phyloP scores from a whole-genome alignment of 2,113 vertebrate genomes.

The Leiothrix lutea region DNA sequence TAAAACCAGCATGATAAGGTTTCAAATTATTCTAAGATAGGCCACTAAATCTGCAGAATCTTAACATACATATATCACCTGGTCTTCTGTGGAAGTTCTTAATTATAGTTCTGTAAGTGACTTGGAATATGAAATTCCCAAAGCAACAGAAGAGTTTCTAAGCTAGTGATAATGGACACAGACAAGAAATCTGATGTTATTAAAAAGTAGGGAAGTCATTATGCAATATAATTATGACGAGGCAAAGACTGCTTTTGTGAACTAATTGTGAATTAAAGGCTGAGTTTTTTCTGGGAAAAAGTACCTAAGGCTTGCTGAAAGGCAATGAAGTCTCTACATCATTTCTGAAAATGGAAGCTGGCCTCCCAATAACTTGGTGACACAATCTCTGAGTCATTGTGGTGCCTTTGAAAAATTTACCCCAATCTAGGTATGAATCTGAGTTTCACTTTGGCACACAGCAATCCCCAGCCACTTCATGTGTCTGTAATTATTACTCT shows the following conservation, averaged over 20 bases:
- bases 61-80: conserved; percentile 24
- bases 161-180: conserved; percentile 47
- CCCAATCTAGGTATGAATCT: neutral
- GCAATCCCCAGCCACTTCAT: neutral
- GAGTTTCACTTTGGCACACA: neutral
- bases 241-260: conserved; percentile 12
- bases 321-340: neutral
- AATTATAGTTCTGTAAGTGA: conserved; percentile 46
- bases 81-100: conserved; percentile 12
- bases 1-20: conserved; percentile 5
- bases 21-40: conserved; percentile 17
- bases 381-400: neutral
- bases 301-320: neutral
- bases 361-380: neutral
- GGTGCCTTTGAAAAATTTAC: neutral
- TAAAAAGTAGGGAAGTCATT: conserved; percentile 46
- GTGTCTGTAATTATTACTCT: neutral
- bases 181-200: conserved; percentile 49
- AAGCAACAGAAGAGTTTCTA: conserved; percentile 39
- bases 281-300: neutral
- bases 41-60: conserved; percentile 16
- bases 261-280: conserved; percentile 5
- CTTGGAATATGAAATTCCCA: conserved; percentile 48
- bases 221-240: conserved; percentile 11
- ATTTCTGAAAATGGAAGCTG: neutral